Evolutionary conservation across 2,797 vertebrate species (phyloP).

Genomic region (Phyllotis vaccarum): DNA sequence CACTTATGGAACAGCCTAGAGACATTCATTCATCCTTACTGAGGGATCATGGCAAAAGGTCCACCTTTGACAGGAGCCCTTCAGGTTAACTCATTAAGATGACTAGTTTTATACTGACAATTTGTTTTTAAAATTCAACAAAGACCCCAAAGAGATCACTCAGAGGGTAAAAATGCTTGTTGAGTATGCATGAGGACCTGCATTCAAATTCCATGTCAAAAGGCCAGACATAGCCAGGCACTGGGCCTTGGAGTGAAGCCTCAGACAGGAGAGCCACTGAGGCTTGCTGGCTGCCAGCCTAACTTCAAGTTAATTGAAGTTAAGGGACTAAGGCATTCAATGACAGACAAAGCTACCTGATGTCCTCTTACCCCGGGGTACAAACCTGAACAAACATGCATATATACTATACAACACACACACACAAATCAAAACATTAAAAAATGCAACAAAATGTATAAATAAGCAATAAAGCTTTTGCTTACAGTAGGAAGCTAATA

Average conservation of each 20-base stretch:
- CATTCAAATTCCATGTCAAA: not conserved
- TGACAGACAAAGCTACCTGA: not conserved
- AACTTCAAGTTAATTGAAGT: not conserved
- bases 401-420: not conserved
- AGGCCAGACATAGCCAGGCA: not conserved
- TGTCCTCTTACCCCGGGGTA: not conserved
- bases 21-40: fast-evolving
- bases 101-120: not conserved
- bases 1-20: not conserved
- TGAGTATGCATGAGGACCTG: not conserved
- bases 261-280: not conserved
- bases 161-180: not conserved
- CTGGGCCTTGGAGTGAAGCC: too few relatives aligned
- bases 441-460: not conserved
- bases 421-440: not conserved
- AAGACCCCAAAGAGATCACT: not conserved
- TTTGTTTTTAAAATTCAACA: not conserved
- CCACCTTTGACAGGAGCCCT: not conserved
- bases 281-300: not conserved
- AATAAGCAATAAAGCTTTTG: not conserved
- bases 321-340: too few relatives aligned
- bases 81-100: not conserved
- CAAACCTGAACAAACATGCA: not conserved
- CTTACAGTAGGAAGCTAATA: not conserved
- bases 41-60: not conserved